phyloP scores from a whole-genome alignment of 2,888 invertebrate genomes.

The Miltochrista miniata region DNA sequence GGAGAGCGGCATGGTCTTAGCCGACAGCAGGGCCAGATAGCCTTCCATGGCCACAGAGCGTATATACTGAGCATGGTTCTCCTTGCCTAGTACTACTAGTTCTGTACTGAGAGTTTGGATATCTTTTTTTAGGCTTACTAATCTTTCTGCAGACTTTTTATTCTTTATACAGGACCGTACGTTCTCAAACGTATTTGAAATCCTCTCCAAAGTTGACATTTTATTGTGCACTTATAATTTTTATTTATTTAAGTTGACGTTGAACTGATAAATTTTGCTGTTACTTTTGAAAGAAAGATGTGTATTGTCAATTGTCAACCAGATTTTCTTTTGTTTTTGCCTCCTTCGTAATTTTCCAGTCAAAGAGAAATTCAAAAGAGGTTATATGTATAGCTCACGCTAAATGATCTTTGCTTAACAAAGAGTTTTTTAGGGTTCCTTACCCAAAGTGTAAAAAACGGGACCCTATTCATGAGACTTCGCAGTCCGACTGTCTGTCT shows the following conservation, averaged over 20 bases:
- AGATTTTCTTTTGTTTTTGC: slow-evolving; percentile 1
- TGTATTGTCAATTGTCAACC: slow-evolving; percentile 1
- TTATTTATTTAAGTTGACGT: background rate
- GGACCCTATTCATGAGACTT: too few relatives aligned
- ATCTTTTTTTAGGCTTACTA: slow-evolving; percentile 60
- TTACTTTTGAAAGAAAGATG: slow-evolving; percentile 4
- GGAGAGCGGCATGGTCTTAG: slow-evolving; percentile 65
- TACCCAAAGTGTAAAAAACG: too few relatives aligned
- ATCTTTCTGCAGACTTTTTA: slow-evolving; percentile 57
- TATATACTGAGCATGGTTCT: slow-evolving; percentile 62
- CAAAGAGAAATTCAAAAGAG: background rate
- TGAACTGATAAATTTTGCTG: slow-evolving; percentile 3
- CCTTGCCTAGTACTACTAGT: slow-evolving; percentile 61
- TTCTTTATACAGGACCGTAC: slow-evolving; percentile 59
- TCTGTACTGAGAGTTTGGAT: slow-evolving; percentile 62
- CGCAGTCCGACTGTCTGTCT: too few relatives aligned
- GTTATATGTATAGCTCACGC: background rate
- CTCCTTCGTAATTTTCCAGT: background rate
- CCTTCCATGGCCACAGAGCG: slow-evolving; percentile 74
- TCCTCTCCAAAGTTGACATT: slow-evolving; percentile 60
- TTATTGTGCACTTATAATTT: background rate
- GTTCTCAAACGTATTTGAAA: slow-evolving; percentile 62
- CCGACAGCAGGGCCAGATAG: slow-evolving; percentile 65
- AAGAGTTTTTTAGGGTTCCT: too few relatives aligned
- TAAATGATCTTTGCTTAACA: too few relatives aligned